Base-by-base conservation (phyloP, 2,797 vertebrate species). In the Oreortyx pictus region DNA sequence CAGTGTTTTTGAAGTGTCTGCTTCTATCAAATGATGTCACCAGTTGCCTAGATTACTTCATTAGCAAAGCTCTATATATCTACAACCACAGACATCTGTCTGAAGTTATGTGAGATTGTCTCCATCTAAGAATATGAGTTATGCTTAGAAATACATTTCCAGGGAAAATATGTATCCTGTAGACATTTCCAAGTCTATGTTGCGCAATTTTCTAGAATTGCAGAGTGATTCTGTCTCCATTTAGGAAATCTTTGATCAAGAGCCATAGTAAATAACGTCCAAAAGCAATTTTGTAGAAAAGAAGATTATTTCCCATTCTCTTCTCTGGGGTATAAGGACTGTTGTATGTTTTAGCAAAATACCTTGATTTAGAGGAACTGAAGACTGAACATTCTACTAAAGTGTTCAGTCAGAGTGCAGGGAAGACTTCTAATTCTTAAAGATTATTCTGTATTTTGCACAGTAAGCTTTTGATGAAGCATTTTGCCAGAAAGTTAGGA, bases 221-320 rank as follows among this genome's bases (percentile, higher is more conserved):
- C 39, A 43, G 5, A 31, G 24, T 84, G 47, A 82, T 73, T 91
- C 9, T 57, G 68, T 86, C 68, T 79, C 29, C 33, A 17, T 90
- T 86, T 56, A 76, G 39, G 33, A 88, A 86, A 62, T 49, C 64
- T 93, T 76, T 83, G n/a, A 27, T 92, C 61, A 89, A 29, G 81
- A 61, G 31, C 41, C 31, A 31, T 49, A 82, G 27, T 18, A 93
- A 89, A 83, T 77, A 35, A 83, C 59, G 43, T 88, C 35, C 62
- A 81, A 57, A 29, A 90, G 31, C 23, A 82, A 56, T 91, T 90
- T 79, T 95, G 56, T 35, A 81, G 72, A 67, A 95, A 92, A 92
- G 17, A 23, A 86, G 46, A 84, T 46, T 57, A 6, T 88, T 92
- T 84, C 16, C 15, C 5, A 3, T 65, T 92, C 24, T 33, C 19